A percentile compares a stretch with the other conserved stretches of the same genome.
Evolutionary conservation across 2,888 invertebrate species (phyloP).

Genomic region (Frankliniella fusca): DNA sequence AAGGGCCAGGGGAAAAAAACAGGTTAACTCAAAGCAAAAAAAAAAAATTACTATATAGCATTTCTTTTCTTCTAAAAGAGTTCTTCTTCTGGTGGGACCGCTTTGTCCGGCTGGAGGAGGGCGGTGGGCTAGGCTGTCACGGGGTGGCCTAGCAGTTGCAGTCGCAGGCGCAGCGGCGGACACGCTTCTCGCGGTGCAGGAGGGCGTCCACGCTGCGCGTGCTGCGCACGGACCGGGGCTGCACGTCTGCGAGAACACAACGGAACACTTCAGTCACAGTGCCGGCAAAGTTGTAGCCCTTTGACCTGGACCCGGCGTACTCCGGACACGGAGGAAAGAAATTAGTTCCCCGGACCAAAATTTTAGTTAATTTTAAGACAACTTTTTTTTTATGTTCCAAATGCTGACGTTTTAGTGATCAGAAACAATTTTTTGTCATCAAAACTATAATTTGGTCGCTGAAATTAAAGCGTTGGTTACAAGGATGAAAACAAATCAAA

Average conservation of each 20-base stretch:
- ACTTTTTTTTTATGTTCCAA: too few species aligned
- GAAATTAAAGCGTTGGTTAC: too few species aligned
- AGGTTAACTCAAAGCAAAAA: background rate
- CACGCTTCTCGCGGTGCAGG: constrained; percentile 59
- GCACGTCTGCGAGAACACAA: constrained; percentile 61
- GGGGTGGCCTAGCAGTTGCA: constrained; percentile 57
- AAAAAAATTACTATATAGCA: too few species aligned
- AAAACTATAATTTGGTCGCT: too few species aligned
- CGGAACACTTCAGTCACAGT: background rate
- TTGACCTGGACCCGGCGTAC: too few species aligned
- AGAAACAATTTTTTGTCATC: too few species aligned
- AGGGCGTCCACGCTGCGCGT: constrained; percentile 54
- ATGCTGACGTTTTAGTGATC: too few species aligned
- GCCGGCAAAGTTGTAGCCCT: background rate
- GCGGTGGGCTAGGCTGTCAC: background rate
- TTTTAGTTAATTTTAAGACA: too few species aligned
- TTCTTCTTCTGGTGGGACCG: background rate
- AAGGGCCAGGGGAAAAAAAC: too few species aligned
- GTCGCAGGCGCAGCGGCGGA: constrained; percentile 71
- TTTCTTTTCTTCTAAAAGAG: background rate
- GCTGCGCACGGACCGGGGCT: constrained; percentile 65
- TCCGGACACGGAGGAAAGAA: too few species aligned
- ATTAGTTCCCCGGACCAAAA: too few species aligned
- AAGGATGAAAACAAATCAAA: too few species aligned
- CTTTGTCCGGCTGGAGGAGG: background rate